Conservation (phyloP, 2,888 invertebrate genomes). For the Norana najaformis region DNA sequence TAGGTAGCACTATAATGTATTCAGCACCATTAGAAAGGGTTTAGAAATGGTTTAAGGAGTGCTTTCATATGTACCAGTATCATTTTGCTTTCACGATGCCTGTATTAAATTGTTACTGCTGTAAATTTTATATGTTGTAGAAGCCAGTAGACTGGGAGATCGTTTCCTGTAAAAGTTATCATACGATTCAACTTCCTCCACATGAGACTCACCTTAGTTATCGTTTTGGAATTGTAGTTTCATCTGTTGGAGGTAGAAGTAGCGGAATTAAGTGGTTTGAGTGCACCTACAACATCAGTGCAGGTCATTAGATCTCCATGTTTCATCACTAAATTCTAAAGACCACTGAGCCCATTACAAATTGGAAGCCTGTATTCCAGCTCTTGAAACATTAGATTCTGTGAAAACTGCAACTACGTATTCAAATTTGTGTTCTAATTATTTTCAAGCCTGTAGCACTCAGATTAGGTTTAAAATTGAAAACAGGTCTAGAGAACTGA, state of each 20-base stretch:
- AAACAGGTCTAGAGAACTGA: too few species aligned
- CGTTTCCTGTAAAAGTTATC: not conserved
- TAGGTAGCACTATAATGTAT: too few species aligned
- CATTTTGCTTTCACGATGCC: too few species aligned
- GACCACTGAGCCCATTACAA: too few species aligned
- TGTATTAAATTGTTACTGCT: not conserved
- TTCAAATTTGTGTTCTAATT: not conserved
- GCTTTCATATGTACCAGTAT: too few species aligned
- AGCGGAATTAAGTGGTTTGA: not conserved
- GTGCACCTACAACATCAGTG: not conserved
- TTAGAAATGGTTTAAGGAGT: too few species aligned
- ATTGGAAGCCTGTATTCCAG: not conserved
- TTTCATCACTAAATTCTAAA: not conserved
- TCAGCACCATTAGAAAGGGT: too few species aligned
- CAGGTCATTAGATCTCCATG: not conserved
- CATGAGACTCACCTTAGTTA: constrained; percentile 5
- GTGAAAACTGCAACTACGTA: not conserved
- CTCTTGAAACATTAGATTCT: not conserved
- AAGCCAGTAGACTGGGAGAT: not conserved
- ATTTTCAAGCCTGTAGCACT: not conserved
- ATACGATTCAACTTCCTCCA: not conserved
- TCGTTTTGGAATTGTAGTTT: not conserved
- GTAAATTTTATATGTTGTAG: not conserved
- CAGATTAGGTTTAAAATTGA: too few species aligned
- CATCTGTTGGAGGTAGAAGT: not conserved